Evolutionary conservation across 2,113 vertebrate species (phyloP), one percentile per base, ranked within the genome.

Genomic region (Anser brachyrhynchus): DNA sequence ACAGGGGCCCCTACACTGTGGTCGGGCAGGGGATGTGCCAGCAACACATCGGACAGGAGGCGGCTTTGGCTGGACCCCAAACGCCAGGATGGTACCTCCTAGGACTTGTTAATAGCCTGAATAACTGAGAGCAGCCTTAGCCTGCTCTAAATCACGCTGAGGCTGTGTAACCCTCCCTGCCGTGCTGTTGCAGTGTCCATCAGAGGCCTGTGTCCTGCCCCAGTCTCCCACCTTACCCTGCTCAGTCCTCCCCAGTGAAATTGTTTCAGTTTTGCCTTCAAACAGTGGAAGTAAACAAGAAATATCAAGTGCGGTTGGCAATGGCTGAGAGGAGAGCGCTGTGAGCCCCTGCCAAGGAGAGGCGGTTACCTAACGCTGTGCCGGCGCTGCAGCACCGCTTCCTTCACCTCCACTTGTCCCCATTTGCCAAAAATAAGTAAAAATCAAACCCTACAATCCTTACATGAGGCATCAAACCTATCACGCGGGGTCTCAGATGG

Each of bases 301-400:
- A 90, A 84, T 55, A 59, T 59, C 35, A 58, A 0, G 6, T 67
- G 62, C 0, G 2, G n/a, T 49, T 85, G 49, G 37, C 1, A 12
- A 72, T 33, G 52, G 41, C 3, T 6, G 6, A 22, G 37, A 46
- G 74, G 18, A 79, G 43, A 73, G 55, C 54, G 23, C 19, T 28
- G 37, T 0, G 2, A 84, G 69, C 11, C 16, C 13, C 70, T 44
- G 72, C 29, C 67, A 37, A 75, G 57, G n/a, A 28, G 15, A 43
- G 70, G 28, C 65, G 70, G 73, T 33, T 29, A 51, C 54, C 33
- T 44, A 51, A 21, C 2, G 2, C 55, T 62, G 55, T 57, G 22
- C 70, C 1, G 0, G 14, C 51, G 23, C 75, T n/a, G 5, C 41
- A 4, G 3, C 57, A 31, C 41, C 0, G 0, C 51, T 25, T 13